phyloP scores from a whole-genome alignment of 2,113 vertebrate genomes.

The Xenopus borealis region DNA sequence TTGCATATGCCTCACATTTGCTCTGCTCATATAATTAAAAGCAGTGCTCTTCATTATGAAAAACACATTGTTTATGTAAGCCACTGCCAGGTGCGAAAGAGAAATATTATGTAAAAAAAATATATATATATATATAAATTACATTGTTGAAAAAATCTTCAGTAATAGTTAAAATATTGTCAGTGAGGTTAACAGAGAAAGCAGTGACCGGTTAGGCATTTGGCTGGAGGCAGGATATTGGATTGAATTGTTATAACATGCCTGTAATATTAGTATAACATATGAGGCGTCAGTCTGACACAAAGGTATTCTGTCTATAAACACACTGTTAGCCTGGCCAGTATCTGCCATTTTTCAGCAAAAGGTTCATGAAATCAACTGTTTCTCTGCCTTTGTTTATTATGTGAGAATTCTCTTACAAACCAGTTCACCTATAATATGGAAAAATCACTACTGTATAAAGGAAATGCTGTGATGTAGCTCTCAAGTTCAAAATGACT shows the following conservation, averaged over 20 bases:
- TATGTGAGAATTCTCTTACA: neutral
- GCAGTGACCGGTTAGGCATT: conserved; percentile 8
- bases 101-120: no score
- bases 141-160: no score
- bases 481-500: no score
- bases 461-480: no score
- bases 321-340: neutral
- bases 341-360: neutral
- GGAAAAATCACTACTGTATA: neutral
- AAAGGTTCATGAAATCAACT: neutral
- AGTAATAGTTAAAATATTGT: conserved; percentile 8
- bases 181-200: neutral
- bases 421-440: neutral
- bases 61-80: no score
- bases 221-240: conserved; percentile 9
- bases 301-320: neutral
- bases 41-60: no score
- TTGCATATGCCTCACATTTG: no score
- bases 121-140: no score
- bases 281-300: conserved; percentile 16
- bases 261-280: neutral
- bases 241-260: neutral
- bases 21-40: no score
- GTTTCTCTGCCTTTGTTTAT: neutral
- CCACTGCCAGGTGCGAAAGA: no score